These are phyloP conservation scores for Phyllotreta striolata DNA, from an alignment of 2,888 invertebrate species.

Conservation along the genomic window DNA sequence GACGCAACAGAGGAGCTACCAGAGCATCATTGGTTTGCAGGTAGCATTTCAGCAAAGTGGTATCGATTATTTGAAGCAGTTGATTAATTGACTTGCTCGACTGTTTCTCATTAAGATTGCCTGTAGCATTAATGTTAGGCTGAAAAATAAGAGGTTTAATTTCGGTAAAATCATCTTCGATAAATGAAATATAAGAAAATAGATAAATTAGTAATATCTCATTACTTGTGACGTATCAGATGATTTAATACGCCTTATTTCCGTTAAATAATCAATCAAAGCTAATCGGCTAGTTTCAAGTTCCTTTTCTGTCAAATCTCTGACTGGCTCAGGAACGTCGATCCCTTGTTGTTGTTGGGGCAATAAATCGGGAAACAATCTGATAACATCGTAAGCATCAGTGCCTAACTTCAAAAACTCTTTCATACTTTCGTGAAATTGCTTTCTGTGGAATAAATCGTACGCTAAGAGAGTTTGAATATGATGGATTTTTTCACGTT, in stretches of 20 bases:
- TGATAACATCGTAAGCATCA: constrained; percentile 95
- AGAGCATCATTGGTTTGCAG: constrained; percentile 96
- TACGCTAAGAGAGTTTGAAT: constrained; percentile 92
- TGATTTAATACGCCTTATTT: constrained; percentile 69
- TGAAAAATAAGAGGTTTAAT: constrained; percentile 33
- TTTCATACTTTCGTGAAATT: constrained; percentile 90
- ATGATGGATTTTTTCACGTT: constrained; percentile 80
- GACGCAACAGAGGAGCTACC: constrained; percentile 87
- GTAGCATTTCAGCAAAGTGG: constrained; percentile 96
- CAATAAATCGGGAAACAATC: constrained; percentile 88
- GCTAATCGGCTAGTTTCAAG: constrained; percentile 88
- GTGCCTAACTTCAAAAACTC: constrained; percentile 90
- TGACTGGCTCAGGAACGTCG: constrained; percentile 56
- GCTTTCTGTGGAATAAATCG: constrained; percentile 87
- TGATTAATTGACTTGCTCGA: constrained; percentile 67
- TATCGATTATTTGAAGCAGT: constrained; percentile 92
- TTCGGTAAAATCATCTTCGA: neutral
- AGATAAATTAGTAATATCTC: neutral
- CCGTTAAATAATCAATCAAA: constrained; percentile 88
- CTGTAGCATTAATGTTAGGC: constrained; percentile 54
- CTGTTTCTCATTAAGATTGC: constrained; percentile 60
- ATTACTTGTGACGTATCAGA: constrained; percentile 56
- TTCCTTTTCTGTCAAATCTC: constrained; percentile 81
- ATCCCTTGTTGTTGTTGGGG: constrained; percentile 59
- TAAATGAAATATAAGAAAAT: neutral